These are phyloP conservation scores for Dione juno DNA, from an alignment of 2,888 invertebrate species.

Conservation along the genomic window DNA sequence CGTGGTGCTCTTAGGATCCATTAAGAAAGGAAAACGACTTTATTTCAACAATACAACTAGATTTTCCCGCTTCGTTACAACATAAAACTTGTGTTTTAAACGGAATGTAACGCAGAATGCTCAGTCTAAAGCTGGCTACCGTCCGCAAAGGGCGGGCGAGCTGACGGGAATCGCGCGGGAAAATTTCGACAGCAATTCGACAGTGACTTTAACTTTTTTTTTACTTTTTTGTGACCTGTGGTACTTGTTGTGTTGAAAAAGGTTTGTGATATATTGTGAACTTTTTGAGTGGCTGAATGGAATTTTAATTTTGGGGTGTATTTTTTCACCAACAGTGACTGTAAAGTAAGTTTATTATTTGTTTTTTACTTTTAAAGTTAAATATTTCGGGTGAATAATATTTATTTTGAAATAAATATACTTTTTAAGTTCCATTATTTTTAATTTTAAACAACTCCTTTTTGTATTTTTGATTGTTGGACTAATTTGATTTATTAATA, in stretches of 20 bases:
- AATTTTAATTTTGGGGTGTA: constrained; percentile 1
- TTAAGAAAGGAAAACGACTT: constrained; percentile 33
- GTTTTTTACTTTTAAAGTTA: not conserved
- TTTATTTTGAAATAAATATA: too few species aligned
- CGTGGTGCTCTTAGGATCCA: constrained; percentile 32
- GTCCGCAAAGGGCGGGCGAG: constrained; percentile 42
- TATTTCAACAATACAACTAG: constrained; percentile 37
- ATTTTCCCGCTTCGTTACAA: constrained; percentile 43
- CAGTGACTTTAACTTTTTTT: constrained; percentile 22
- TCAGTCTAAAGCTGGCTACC: constrained; percentile 48
- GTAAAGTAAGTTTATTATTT: constrained; percentile 8
- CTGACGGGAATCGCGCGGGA: constrained; percentile 21
- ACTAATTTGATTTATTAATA: too few species aligned
- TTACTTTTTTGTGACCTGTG: constrained; percentile 6
- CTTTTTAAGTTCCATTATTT: too few species aligned
- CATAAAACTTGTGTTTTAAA: constrained; percentile 23
- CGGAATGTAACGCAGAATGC: constrained; percentile 2
- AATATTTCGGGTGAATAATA: too few species aligned
- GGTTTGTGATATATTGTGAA: not conserved
- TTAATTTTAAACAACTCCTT: too few species aligned
- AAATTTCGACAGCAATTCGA: constrained; percentile 27
- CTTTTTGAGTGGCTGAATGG: not conserved
- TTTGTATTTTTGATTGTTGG: too few species aligned
- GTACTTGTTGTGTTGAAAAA: constrained; percentile 15
- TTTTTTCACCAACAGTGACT: not conserved